Conservation (phyloP, 2,888 invertebrate genomes). For the Macropis europaea region DNA sequence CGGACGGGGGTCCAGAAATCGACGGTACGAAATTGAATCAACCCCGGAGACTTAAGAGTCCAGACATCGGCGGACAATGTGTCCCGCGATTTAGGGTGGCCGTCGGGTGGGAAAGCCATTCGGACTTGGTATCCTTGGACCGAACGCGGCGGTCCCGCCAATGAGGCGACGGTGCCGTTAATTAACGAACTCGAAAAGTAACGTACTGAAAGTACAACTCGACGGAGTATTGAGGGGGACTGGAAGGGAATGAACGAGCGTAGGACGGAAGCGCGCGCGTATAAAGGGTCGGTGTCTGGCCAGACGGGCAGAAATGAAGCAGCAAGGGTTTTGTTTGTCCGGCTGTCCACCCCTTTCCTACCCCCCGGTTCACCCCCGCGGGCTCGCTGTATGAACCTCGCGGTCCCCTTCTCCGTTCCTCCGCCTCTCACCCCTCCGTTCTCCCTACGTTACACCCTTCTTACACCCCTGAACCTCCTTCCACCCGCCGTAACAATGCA, state of each 20-base stretch:
- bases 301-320: slow-evolving; percentile 79
- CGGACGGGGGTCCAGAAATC: too few species aligned
- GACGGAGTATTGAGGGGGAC: slow-evolving; percentile 50
- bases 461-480: slow-evolving; percentile 44
- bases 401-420: slow-evolving; percentile 55
- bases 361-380: slow-evolving; percentile 64
- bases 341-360: slow-evolving; percentile 78
- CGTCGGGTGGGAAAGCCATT: slow-evolving; percentile 35
- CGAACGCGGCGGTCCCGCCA: slow-evolving; percentile 32
- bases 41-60: slow-evolving; percentile 15
- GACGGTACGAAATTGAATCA: too few species aligned
- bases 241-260: slow-evolving; percentile 53
- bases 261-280: slow-evolving; percentile 68
- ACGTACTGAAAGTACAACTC: slow-evolving; percentile 63
- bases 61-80: slow-evolving; percentile 48
- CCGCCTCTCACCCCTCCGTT: slow-evolving; percentile 30
- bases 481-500: slow-evolving; percentile 70
- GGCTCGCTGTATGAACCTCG: slow-evolving; percentile 62
- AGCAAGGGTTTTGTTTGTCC: slow-evolving; percentile 80
- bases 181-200: slow-evolving; percentile 77
- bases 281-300: slow-evolving; percentile 77
- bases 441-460: slow-evolving; percentile 45
- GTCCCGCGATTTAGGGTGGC: slow-evolving; percentile 43
- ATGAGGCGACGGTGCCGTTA: slow-evolving; percentile 69
- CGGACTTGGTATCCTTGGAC: slow-evolving; percentile 55